Conservation (phyloP, 2,888 invertebrate genomes). For the Nycteola revayana region DNA sequence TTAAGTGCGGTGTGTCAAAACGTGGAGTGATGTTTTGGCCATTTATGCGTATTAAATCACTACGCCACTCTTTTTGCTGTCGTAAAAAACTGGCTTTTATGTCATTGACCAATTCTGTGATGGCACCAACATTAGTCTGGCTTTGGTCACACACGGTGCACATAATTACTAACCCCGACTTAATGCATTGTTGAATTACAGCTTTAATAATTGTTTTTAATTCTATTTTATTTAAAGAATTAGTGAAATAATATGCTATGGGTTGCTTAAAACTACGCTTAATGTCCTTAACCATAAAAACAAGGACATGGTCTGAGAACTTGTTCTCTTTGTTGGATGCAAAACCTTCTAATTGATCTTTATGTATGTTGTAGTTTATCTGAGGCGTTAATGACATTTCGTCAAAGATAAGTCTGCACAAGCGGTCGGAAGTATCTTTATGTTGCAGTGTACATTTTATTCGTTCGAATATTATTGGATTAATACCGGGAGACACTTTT, state of each 20-base stretch:
- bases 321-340: not conserved
- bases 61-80: slow-evolving; percentile 14
- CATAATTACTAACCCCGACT: slow-evolving; percentile 17
- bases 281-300: not conserved
- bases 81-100: slow-evolving; percentile 13
- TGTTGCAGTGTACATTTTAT: not conserved
- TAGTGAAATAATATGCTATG: slow-evolving; percentile 31
- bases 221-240: slow-evolving; percentile 15
- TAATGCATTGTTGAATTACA: slow-evolving; percentile 13
- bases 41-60: slow-evolving; percentile 16
- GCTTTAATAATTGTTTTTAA: slow-evolving; percentile 20
- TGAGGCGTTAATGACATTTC: slow-evolving; percentile 7
- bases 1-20: slow-evolving; percentile 4
- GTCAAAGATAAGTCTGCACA: slow-evolving; percentile 6
- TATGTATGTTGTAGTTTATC: not conserved
- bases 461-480: slow-evolving; percentile 4
- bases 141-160: slow-evolving; percentile 33
- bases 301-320: not conserved
- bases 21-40: slow-evolving; percentile 10
- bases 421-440: not conserved
- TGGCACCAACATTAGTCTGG: slow-evolving; percentile 28
- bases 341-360: slow-evolving; percentile 1
- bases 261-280: not conserved
- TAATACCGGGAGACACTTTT: no score
- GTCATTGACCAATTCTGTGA: slow-evolving; percentile 22